phyloP scores from a whole-genome alignment of 2,797 vertebrate species.

The Chrysocyon brachyurus region DNA sequence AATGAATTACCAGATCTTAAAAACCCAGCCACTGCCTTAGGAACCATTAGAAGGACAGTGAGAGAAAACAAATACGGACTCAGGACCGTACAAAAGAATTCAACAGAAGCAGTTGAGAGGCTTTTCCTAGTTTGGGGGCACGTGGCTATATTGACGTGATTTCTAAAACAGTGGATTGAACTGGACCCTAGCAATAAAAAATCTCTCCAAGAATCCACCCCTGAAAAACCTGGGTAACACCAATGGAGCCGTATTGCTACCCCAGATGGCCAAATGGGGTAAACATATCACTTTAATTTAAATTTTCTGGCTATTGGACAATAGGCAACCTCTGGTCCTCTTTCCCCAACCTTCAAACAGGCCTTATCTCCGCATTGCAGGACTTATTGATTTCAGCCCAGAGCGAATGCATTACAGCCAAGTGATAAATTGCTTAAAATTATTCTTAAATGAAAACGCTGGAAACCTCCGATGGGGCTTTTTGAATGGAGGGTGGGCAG shows the following conservation, averaged over 20 bases:
- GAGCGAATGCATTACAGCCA: slow-evolving; percentile 78
- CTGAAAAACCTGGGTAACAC: slow-evolving; percentile 33
- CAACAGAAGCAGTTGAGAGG: background rate
- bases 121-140: background rate
- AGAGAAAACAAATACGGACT: background rate
- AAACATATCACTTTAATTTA: slow-evolving; percentile 71
- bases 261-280: slow-evolving; percentile 61
- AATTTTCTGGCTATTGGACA: slow-evolving; percentile 81
- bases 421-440: slow-evolving; percentile 86
- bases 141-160: slow-evolving; percentile 5
- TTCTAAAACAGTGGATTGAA: slow-evolving; percentile 40
- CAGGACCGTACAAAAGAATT: slow-evolving; percentile 26
- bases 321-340: slow-evolving; percentile 73
- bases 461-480: slow-evolving; percentile 54
- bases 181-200: slow-evolving; percentile 33
- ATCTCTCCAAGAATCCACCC: slow-evolving; percentile 36
- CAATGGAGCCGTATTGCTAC: background rate
- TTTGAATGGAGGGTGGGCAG: slow-evolving; percentile 71
- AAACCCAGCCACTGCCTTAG: slow-evolving; percentile 39
- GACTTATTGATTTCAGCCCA: slow-evolving; percentile 79
- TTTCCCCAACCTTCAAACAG: slow-evolving; percentile 70
- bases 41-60: background rate
- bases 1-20: slow-evolving; percentile 48
- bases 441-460: slow-evolving; percentile 81
- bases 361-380: slow-evolving; percentile 83